Percentiles rank a stretch among this genome's conserved stretches.
Conservation (phyloP, 2,888 invertebrate species). For the Mimas tiliae region DNA sequence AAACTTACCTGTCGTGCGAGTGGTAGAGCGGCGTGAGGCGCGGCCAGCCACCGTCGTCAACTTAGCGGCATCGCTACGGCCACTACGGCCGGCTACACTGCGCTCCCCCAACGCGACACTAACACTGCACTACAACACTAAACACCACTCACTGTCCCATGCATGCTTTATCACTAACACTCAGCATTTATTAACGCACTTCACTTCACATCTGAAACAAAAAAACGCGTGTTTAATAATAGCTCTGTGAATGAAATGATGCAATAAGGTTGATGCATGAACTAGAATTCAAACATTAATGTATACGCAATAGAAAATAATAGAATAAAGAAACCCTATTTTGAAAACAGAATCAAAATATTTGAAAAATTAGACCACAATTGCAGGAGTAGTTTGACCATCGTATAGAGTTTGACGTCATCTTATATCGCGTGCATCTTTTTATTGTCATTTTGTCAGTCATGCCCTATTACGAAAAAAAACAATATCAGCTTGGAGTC, state of each 20-base stretch:
- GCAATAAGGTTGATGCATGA: no score
- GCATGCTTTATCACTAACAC: conserved; percentile 37
- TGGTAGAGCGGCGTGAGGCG: conserved; percentile 76
- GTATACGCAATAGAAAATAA: no score
- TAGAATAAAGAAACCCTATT: no score
- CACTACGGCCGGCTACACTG: conserved; percentile 49
- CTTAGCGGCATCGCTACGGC: conserved; percentile 70
- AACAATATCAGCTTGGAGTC: no score
- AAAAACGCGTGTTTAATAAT: not conserved
- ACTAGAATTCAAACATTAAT: no score
- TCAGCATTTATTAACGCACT: conserved; percentile 51
- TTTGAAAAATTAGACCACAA: no score
- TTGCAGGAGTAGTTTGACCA: no score
- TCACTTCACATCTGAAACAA: conserved; percentile 71
- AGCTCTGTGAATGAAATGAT: not conserved
- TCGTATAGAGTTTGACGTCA: no score
- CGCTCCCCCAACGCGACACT: conserved; percentile 46
- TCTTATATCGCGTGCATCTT: no score
- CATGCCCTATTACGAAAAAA: no score
- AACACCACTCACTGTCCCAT: conserved; percentile 48
- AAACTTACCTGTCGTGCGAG: conserved; percentile 65
- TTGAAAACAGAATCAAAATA: no score
- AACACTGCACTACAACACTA: conserved; percentile 48
- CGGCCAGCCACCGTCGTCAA: conserved; percentile 79
- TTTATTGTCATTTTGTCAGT: no score